These are phyloP conservation scores for Neodiprion virginianus DNA, from an alignment of 1,140 invertebrate genomes.

Conservation along the genomic window DNA sequence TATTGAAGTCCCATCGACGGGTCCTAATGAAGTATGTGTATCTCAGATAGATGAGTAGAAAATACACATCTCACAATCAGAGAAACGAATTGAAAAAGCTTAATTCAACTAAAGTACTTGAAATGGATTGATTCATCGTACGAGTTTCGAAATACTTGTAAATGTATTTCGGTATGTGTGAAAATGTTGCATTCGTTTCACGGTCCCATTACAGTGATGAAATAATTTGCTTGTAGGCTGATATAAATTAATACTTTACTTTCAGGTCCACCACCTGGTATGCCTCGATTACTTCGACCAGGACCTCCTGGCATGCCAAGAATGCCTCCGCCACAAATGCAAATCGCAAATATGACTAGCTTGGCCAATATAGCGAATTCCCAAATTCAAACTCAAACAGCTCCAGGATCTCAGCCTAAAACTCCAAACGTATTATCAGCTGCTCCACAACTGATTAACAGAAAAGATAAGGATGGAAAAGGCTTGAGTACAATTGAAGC, in stretches of 20 bases:
- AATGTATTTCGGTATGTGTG: too few relatives aligned
- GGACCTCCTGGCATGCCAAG: constrained; percentile 61
- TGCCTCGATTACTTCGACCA: constrained; percentile 66
- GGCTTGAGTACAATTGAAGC: constrained; percentile 87
- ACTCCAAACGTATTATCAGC: constrained; percentile 82
- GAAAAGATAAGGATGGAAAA: constrained; percentile 67
- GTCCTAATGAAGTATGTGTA: too few relatives aligned
- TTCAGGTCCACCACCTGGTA: constrained; percentile 61
- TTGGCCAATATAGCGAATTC: constrained; percentile 43
- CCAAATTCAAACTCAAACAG: constrained; percentile 48
- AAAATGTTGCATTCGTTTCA: too few relatives aligned
- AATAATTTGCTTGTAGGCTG: too few relatives aligned
- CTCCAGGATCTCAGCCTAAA: constrained; percentile 47
- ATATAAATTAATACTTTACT: constrained; percentile 18
- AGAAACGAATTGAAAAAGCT: too few relatives aligned
- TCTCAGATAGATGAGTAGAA: too few relatives aligned
- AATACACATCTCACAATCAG: too few relatives aligned
- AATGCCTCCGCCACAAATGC: constrained; percentile 64
- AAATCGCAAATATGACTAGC: constrained; percentile 47
- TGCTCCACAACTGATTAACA: constrained; percentile 81
- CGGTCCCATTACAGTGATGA: too few relatives aligned
- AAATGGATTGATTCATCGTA: too few relatives aligned
- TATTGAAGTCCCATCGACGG: too few relatives aligned
- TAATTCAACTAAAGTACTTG: too few relatives aligned
- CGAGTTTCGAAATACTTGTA: too few relatives aligned